These are phyloP conservation scores for Scartelaos histophorus DNA, from an alignment of 2,113 vertebrate genomes.

Conservation along the genomic window DNA sequence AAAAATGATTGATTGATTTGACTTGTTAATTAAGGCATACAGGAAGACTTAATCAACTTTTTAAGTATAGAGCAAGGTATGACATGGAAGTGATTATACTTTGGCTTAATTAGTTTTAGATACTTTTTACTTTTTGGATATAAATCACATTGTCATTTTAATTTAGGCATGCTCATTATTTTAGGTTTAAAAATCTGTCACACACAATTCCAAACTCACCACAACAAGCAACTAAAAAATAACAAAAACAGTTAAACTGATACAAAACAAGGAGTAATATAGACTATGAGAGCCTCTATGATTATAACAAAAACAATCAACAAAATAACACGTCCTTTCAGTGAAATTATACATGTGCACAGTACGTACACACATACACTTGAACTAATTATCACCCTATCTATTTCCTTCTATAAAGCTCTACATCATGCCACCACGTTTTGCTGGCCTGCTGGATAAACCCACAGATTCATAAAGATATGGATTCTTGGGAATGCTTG, in stretches of 20 bases:
- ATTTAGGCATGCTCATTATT: slow-evolving; percentile 8
- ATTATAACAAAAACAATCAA: slow-evolving; percentile 35
- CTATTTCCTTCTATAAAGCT: slow-evolving; percentile 8
- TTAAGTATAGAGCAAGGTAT: not conserved
- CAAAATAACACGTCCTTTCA: slow-evolving; percentile 35
- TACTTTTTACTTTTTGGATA: slow-evolving; percentile 6
- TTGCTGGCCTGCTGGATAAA: slow-evolving; percentile 23
- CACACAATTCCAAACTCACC: slow-evolving; percentile 44
- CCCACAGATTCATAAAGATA: not conserved
- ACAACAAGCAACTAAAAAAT: slow-evolving; percentile 21
- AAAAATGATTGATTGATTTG: no score
- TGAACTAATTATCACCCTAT: slow-evolving; percentile 13
- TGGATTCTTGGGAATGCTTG: slow-evolving; percentile 12
- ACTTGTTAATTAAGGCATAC: slow-evolving; percentile 26
- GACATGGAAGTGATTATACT: slow-evolving; percentile 17
- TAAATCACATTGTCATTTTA: slow-evolving; percentile 10
- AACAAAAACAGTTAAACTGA: slow-evolving; percentile 4
- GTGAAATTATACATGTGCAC: slow-evolving; percentile 60
- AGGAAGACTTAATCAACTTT: slow-evolving; percentile 5
- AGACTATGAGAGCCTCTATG: slow-evolving; percentile 43
- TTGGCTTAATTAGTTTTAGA: slow-evolving; percentile 11
- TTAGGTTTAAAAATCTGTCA: slow-evolving; percentile 23
- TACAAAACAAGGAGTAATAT: slow-evolving; percentile 23
- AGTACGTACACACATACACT: slow-evolving; percentile 33
- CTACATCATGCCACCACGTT: slow-evolving; percentile 11